Conservation (phyloP, 2,888 invertebrate species). For the Heteropelma amictum region DNA sequence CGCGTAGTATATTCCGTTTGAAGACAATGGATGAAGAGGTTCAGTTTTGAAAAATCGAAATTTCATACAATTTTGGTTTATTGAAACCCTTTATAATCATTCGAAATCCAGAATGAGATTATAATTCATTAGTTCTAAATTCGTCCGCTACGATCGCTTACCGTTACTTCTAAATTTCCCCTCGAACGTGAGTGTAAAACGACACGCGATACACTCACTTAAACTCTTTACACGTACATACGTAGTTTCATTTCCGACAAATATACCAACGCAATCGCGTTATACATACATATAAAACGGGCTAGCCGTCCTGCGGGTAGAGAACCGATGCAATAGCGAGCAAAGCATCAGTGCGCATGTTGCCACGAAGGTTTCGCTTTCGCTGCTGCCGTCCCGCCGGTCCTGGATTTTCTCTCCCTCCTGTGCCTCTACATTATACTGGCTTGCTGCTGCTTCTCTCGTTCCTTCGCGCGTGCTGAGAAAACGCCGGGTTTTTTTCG, state of each 20-base stretch:
- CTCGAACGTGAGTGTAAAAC: neutral
- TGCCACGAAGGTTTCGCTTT: constrained; percentile 44
- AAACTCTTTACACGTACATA: too few relatives aligned
- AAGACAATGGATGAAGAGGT: too few relatives aligned
- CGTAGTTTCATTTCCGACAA: too few relatives aligned
- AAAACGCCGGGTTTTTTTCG: too few relatives aligned
- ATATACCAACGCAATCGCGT: too few relatives aligned
- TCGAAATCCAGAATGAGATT: neutral
- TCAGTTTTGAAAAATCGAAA: too few relatives aligned
- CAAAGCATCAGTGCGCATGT: constrained; percentile 52
- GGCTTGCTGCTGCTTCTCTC: constrained; percentile 1
- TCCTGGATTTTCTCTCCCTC: constrained; percentile 14
- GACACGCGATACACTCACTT: too few relatives aligned
- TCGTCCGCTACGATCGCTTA: neutral
- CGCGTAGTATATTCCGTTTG: too few relatives aligned
- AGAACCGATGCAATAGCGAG: constrained; percentile 40
- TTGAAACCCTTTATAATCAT: too few relatives aligned
- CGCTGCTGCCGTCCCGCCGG: constrained; percentile 34
- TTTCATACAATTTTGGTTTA: too few relatives aligned
- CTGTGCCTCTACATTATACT: constrained; percentile 1
- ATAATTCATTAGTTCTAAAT: neutral
- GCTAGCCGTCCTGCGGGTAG: constrained; percentile 1
- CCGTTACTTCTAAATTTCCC: neutral
- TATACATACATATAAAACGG: neutral
- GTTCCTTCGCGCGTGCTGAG: neutral